These are phyloP conservation scores for Tortricodes alternella DNA, from an alignment of 2,888 invertebrate genomes.

Conservation along the genomic window DNA sequence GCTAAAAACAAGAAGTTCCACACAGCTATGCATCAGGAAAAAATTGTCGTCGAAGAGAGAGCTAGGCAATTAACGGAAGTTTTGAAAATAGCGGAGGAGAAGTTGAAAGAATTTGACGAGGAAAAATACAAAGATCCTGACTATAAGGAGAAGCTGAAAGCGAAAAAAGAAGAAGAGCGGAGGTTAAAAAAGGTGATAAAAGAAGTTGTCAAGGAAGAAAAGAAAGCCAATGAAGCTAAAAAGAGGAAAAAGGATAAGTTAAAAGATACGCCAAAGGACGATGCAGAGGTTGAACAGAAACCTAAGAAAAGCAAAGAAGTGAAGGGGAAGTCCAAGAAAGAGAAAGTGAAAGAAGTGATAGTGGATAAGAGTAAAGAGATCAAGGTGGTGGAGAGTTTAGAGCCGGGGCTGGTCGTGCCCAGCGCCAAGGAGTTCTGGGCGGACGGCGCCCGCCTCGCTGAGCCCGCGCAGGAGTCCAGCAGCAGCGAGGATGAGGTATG, in stretches of 20 bases:
- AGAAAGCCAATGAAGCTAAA: constrained; percentile 35
- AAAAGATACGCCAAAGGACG: constrained; percentile 35
- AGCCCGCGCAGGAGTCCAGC: constrained; percentile 51
- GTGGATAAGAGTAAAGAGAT: constrained; percentile 36
- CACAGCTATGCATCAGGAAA: constrained; percentile 66
- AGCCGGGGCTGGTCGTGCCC: constrained; percentile 61
- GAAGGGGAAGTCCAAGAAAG: constrained; percentile 37
- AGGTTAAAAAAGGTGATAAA: constrained; percentile 37
- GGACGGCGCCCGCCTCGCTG: constrained; percentile 35
- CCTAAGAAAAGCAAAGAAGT: constrained; percentile 34
- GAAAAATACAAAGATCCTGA: constrained; percentile 37
- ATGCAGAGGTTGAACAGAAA: constrained; percentile 38
- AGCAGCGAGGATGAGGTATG: constrained; percentile 75
- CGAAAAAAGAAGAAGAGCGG: constrained; percentile 31
- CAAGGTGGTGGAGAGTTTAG: constrained; percentile 50
- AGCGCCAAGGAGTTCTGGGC: constrained; percentile 73
- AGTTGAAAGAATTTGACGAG: constrained; percentile 45
- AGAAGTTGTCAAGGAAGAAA: constrained; percentile 37
- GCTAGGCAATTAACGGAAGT: constrained; percentile 52
- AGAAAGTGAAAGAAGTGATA: constrained; percentile 39
- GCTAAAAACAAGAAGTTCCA: constrained; percentile 62
- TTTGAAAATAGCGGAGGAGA: constrained; percentile 47
- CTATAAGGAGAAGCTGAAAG: constrained; percentile 33
- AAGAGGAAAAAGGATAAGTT: constrained; percentile 29
- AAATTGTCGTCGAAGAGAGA: constrained; percentile 51